phyloP scores from a whole-genome alignment of 1,140 invertebrate species.

The Manduca sexta region DNA sequence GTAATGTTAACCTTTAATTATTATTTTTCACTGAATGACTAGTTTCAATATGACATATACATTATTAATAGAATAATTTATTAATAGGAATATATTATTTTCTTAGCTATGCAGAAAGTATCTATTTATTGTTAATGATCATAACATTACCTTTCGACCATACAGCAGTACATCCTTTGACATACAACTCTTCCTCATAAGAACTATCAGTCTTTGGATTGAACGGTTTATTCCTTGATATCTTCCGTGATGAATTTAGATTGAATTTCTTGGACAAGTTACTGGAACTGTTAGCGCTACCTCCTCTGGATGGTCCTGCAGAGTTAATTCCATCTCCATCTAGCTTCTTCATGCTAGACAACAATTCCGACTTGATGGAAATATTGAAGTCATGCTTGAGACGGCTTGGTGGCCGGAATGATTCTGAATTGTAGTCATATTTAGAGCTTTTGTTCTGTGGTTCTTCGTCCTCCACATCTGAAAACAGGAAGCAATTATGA shows the following conservation, averaged over 20 bases:
- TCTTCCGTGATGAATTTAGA: constrained; percentile 30
- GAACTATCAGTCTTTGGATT: constrained; percentile 64
- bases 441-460: constrained; percentile 38
- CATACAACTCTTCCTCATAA: constrained; percentile 92
- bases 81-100: too few relatives aligned
- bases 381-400: constrained; percentile 66
- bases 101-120: too few relatives aligned
- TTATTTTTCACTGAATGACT: background rate
- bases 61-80: too few relatives aligned
- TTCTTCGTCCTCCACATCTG: constrained; percentile 39
- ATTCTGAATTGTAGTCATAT: constrained; percentile 43
- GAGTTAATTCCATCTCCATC: constrained; percentile 33
- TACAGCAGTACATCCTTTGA: constrained; percentile 87
- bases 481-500: constrained; percentile 18
- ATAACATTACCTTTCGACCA: constrained; percentile 79
- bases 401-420: constrained; percentile 49
- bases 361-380: constrained; percentile 60
- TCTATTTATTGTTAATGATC: too few relatives aligned
- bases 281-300: constrained; percentile 62
- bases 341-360: constrained; percentile 39
- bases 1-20: constrained; percentile 9
- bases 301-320: constrained; percentile 38
- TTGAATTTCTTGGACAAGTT: constrained; percentile 61
- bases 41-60: too few relatives aligned
- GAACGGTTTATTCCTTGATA: constrained; percentile 27